Percentiles rank a stretch among this genome's conserved stretches.
Conservation (phyloP, 2,888 invertebrate species). For the Agriopis leucophaearia region DNA sequence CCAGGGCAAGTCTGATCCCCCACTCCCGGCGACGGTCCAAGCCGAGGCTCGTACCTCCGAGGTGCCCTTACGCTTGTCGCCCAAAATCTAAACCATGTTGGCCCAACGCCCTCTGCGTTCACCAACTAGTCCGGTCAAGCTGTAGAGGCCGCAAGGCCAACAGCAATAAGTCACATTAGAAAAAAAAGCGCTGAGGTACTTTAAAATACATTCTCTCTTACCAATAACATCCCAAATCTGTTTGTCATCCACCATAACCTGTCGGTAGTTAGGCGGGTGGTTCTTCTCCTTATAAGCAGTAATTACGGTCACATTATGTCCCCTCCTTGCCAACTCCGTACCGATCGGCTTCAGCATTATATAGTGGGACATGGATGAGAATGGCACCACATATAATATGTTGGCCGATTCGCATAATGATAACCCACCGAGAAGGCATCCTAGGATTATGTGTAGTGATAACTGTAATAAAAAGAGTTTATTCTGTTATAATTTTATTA, state of each 20-base stretch:
- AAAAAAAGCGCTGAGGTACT: neutral
- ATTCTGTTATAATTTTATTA: neutral
- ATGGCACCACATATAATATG: slow-evolving; percentile 79
- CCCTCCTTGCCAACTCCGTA: slow-evolving; percentile 78
- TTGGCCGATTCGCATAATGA: slow-evolving; percentile 63
- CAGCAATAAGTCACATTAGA: too few species aligned
- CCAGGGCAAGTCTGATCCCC: too few species aligned
- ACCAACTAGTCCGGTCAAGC: too few species aligned
- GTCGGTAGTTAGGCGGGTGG: slow-evolving; percentile 70
- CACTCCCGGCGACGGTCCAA: too few species aligned
- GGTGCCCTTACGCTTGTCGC: too few species aligned
- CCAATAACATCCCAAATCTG: slow-evolving; percentile 76
- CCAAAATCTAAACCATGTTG: too few species aligned
- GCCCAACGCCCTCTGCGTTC: too few species aligned
- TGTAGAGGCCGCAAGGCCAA: too few species aligned
- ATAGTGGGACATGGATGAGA: slow-evolving; percentile 80
- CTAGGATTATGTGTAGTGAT: slow-evolving; percentile 8
- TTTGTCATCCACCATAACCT: slow-evolving; percentile 69
- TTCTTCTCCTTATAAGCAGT: slow-evolving; percentile 68
- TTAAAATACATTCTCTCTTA: slow-evolving; percentile 47
- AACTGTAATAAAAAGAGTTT: slow-evolving; percentile 7
- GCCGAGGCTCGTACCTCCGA: too few species aligned
- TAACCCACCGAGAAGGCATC: slow-evolving; percentile 37
- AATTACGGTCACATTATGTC: slow-evolving; percentile 84
- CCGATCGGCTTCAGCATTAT: slow-evolving; percentile 78